Percentiles rank a stretch among this genome's conserved stretches.
Conservation (phyloP, 2,113 vertebrate species). For the Cheilinus undulatus region DNA sequence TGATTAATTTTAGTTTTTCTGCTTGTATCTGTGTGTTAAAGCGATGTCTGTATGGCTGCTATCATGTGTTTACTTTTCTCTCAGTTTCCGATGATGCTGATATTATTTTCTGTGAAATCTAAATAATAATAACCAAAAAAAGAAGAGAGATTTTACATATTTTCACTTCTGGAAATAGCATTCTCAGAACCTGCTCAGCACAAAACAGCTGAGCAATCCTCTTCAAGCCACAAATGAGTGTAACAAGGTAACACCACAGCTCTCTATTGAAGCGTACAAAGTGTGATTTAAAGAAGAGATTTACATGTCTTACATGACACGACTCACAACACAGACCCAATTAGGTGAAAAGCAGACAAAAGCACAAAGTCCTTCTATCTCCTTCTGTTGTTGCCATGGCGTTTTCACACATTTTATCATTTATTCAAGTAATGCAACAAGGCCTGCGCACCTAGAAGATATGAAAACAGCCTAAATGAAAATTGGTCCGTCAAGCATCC, state of each 20-base stretch:
- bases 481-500: slow-evolving; percentile 47
- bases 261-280: slow-evolving; percentile 41
- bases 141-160: background rate
- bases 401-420: slow-evolving; percentile 70
- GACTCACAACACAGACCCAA: slow-evolving; percentile 43
- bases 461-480: slow-evolving; percentile 36
- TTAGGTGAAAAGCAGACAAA: slow-evolving; percentile 49
- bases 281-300: slow-evolving; percentile 50
- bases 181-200: background rate
- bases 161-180: background rate
- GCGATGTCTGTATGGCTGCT: background rate
- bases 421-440: slow-evolving; percentile 57
- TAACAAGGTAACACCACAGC: slow-evolving; percentile 22
- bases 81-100: background rate
- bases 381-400: slow-evolving; percentile 69
- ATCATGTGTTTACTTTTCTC: background rate
- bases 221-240: slow-evolving; percentile 36
- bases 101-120: background rate
- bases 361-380: slow-evolving; percentile 42
- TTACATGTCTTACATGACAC: slow-evolving; percentile 37
- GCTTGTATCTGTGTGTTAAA: background rate
- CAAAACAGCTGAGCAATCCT: slow-evolving; percentile 41
- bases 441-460: slow-evolving; percentile 38
- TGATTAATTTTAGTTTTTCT: too few relatives aligned
- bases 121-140: background rate